Base-by-base conservation (phyloP, 2,797 vertebrate genomes). In the Pseudomugil gertrudae region DNA sequence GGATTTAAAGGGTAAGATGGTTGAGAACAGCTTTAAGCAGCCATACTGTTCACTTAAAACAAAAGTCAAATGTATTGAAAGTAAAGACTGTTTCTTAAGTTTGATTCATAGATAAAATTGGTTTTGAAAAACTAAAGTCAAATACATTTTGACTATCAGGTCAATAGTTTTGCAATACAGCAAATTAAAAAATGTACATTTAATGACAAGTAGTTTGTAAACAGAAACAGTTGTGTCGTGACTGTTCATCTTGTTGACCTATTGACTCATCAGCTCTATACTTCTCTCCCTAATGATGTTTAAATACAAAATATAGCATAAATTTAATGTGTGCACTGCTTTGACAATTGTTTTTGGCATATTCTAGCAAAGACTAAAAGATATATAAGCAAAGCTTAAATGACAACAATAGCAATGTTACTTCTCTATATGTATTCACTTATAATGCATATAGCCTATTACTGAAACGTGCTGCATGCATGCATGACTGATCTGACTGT, bases 291-390 rank as follows among this genome's bases (percentile, higher is more conserved):
- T 74, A 26, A 62, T 29, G 3, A 68, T 57, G 35, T 32, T 33
- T 60, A 32, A 21, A 68, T 55, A 50, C n/a, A 27, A 36, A 35
- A 45, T 17, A 27, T 43, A 30, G 19, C 36, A 23, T 55, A 61
- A 7, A 62, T 69, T 73, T 59, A 79, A 79, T 66, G 61, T 68
- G 9, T 74, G 27, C 61, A 27, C 66, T 76, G 57, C 62, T 83
- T 76, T 32, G 57, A 53, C n/a, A 17, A 69, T 53, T 29, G 24
- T 13, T 51, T 51, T 36, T 64, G 51, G 62, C 33, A 65, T 81
- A 75, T 80, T 75, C 55, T 29, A 57, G 30, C 35, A 76, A 47
- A 66, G 54, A 27, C 53, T 38, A 66, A 26, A 35, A 50, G 60
- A 72, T 3, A 58, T 65, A 43, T 27, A 76, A 76, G 69, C 54